Evolutionary conservation across 92 coral and sea anemone species (phyloP).

Genomic region (Bergia puertoricense): DNA sequence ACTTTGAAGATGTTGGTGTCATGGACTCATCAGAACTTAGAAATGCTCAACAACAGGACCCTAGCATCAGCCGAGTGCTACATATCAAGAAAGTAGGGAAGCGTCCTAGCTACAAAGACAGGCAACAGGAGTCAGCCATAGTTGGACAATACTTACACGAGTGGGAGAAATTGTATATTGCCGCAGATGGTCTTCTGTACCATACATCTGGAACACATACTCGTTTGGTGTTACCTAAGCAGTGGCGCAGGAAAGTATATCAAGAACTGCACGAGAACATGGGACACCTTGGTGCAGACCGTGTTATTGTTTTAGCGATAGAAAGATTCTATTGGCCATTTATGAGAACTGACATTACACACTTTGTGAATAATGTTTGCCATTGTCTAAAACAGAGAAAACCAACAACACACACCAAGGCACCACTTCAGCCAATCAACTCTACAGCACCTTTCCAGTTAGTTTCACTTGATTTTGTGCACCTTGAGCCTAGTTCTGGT

Average conservation of each 20-base stretch:
- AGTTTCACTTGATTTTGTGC: slow-evolving; percentile 48
- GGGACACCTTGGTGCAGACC: slow-evolving; percentile 61
- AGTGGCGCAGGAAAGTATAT: slow-evolving; percentile 36
- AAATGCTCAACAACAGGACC: slow-evolving; percentile 50
- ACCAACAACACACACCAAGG: slow-evolving; percentile 39
- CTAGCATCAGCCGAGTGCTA: slow-evolving; percentile 46
- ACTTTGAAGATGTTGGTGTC: slow-evolving; percentile 36
- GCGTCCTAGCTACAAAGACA: slow-evolving; percentile 43
- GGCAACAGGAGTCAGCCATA: slow-evolving; percentile 50
- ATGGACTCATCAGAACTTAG: slow-evolving; percentile 33
- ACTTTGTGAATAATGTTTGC: slow-evolving; percentile 54
- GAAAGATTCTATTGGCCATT: slow-evolving; percentile 65
- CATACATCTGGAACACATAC: slow-evolving; percentile 23
- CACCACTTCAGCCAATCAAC: slow-evolving; percentile 50
- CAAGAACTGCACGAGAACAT: slow-evolving; percentile 56
- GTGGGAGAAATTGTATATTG: slow-evolving; percentile 48
- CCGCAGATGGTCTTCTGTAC: slow-evolving; percentile 33
- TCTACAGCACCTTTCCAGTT: slow-evolving; percentile 60
- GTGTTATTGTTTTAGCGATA: slow-evolving; percentile 48
- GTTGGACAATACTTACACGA: slow-evolving; percentile 47
- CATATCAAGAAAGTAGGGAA: slow-evolving; percentile 39
- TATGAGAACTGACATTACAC: slow-evolving; percentile 59
- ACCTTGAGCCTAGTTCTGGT: slow-evolving; percentile 54
- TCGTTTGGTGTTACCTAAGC: slow-evolving; percentile 48
- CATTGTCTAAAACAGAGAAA: slow-evolving; percentile 52